Percentiles rank a stretch among this genome's conserved stretches.
Conservation (phyloP, 2,113 vertebrate species). For the Antennarius striatus region DNA sequence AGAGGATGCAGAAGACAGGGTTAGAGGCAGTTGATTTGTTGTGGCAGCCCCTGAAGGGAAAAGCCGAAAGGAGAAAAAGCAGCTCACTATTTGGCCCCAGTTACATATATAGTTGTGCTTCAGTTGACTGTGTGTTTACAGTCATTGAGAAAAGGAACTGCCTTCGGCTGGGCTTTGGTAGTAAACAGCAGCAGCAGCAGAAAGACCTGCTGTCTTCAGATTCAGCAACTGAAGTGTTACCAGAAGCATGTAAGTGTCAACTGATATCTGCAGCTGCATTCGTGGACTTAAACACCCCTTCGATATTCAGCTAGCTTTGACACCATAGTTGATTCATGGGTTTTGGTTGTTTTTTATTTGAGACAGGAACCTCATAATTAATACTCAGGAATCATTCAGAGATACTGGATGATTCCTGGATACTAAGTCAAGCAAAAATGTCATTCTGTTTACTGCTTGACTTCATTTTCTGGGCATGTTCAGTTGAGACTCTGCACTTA, state of each 20-base stretch:
- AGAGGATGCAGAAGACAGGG: too few relatives aligned
- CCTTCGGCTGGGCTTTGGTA: slow-evolving; percentile 1
- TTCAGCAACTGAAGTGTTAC: slow-evolving; percentile 8
- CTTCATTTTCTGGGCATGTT: background rate
- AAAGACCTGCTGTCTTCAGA: slow-evolving; percentile 22
- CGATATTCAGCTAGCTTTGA: background rate
- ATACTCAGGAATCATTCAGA: background rate
- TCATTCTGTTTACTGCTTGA: slow-evolving; percentile 13
- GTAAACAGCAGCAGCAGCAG: slow-evolving; percentile 22
- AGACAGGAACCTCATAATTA: background rate
- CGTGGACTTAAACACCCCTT: background rate
- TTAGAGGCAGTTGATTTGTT: too few relatives aligned
- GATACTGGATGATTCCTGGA: background rate
- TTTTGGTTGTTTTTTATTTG: background rate
- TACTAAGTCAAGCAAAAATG: background rate
- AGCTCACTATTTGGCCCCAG: slow-evolving; percentile 2
- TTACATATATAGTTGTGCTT: background rate
- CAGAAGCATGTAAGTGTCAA: background rate
- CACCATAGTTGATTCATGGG: background rate
- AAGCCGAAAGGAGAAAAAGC: too few relatives aligned
- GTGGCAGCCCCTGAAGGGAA: too few relatives aligned
- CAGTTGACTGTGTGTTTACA: slow-evolving; percentile 34
- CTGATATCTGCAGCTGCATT: background rate
- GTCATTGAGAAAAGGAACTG: slow-evolving; percentile 43
- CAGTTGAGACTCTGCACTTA: too few relatives aligned